Evolutionary conservation across 2,113 vertebrate species (phyloP), one percentile per base, ranked within the genome.

Genomic region (Diadophis punctatus): DNA sequence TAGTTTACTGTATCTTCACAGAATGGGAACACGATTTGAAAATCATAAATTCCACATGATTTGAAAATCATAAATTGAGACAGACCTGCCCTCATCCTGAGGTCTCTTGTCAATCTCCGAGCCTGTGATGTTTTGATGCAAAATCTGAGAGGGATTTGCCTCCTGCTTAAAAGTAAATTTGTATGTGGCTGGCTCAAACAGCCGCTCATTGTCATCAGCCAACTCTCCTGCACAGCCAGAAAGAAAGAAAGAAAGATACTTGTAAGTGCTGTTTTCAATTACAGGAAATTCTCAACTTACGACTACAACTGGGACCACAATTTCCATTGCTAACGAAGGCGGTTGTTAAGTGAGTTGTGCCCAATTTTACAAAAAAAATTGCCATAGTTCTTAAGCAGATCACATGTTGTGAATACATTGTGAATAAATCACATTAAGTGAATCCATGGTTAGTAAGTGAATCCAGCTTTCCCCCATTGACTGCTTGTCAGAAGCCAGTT

Each of bases 181-280:
- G 11, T 23, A 34, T 18, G 11, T 30, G 27, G 60, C 52, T 25
- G 52, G 56, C 43, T 90, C 90, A 88, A 92, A 80, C 87, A 7
- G 90, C 84, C 84, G 6, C 63, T 87, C 91, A 16, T 49, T n/a
- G n/a, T 0, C 27, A 68, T 60, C 93, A 53, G 53, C 53, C 49
- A 93, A 43, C 63, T 88, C 34, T 80, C 91, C 96, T 97, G 90
- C 89, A 43, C 93, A 88, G 30, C 85, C 11, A 92, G 43, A 63
- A 80, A 95, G 91, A 87, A 90, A 92, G 43, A 63, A 80, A 95
- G 91, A 87, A 90, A 87, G 87, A 88, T 18, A 14, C 49, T 46
- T 86, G 5, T 60, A 80, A 80, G 25, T 11, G 49, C 39, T 89
- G 20, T 63, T 93, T 91, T 48, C n/a, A 14, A 30, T 88, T 51